Base-by-base conservation (phyloP, 2,888 invertebrate genomes). In the Hybos culiciformis region DNA sequence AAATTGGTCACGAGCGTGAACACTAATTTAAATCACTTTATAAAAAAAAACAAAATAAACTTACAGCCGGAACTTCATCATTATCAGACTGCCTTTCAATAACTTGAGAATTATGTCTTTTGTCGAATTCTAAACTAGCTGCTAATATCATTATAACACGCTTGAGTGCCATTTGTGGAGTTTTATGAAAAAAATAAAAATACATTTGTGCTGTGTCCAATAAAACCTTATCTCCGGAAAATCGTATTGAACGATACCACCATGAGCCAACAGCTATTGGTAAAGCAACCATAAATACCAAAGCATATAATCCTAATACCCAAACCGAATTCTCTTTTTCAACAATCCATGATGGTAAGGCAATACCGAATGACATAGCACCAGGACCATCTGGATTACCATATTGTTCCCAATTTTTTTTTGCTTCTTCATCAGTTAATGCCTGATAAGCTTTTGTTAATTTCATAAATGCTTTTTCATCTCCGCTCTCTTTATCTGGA, bases 381-480 rank as follows among this genome's bases (percentile, higher is more conserved):
- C 94, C 96, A 0, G 98, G 98, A 4, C 98, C 98, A 73, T 99
- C 98, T 2, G 98, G 98, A 72, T 99, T 98, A 18, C 98, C 98
- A 75, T 96, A 94, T 63, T 90, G 90, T 62, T 97, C 94, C 91
- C 94, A 99, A 69, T 99, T 99, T 62, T 84, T 83, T 50, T 90
- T 77, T 3, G 97, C 86, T 63, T 96, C 93, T 52, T 97, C 96
- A 70, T 99, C 94, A 44, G 98, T 99, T 47, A 98, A 72, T 15
- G 94, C 94, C 73, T 81, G 80, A 63, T 82, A 80, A 41, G 81
- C 81, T 74, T 98, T 99, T 7, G 94, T 90, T 37, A 99, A 74
- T 68, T 82, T 88, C 90, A 98, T 96, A 62, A 99, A 98, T 47
- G 86, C 85, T 62, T 92, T 90, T 59, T 93, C 90, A 73, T 96